Conservation (phyloP, 53 echinoderm and acorn worm genomes). For the Zoroaster sp. region DNA sequence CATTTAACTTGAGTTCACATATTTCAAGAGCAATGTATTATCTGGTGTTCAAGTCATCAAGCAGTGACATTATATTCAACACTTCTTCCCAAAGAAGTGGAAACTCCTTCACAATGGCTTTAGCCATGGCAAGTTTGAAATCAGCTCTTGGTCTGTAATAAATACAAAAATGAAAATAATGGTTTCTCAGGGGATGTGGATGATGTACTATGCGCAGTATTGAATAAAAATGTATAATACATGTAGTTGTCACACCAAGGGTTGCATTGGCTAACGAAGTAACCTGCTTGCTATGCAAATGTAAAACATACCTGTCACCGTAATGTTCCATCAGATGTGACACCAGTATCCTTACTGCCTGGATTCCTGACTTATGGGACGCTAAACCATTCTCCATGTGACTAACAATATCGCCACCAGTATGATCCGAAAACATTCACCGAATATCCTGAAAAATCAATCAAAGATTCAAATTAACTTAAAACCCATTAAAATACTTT, state of each 20-base stretch:
- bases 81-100: slow-evolving; percentile 19
- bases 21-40: no score
- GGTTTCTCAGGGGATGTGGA: no score
- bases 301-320: neutral
- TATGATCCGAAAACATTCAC: neutral
- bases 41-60: no score
- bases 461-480: neutral
- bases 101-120: slow-evolving; percentile 13
- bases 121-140: slow-evolving; percentile 20
- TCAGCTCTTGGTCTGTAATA: neutral
- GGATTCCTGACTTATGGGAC: neutral
- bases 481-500: neutral
- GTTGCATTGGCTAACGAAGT: no score
- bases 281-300: neutral
- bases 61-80: no score
- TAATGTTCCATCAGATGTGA: neutral
- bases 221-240: neutral
- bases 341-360: neutral
- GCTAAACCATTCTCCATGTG: neutral
- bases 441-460: neutral
- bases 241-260: neutral
- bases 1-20: no score
- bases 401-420: neutral
- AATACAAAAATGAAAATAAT: no score
- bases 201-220: no score